phyloP scores from a whole-genome alignment of 2,797 vertebrate genomes.

The Cuniculus paca region DNA sequence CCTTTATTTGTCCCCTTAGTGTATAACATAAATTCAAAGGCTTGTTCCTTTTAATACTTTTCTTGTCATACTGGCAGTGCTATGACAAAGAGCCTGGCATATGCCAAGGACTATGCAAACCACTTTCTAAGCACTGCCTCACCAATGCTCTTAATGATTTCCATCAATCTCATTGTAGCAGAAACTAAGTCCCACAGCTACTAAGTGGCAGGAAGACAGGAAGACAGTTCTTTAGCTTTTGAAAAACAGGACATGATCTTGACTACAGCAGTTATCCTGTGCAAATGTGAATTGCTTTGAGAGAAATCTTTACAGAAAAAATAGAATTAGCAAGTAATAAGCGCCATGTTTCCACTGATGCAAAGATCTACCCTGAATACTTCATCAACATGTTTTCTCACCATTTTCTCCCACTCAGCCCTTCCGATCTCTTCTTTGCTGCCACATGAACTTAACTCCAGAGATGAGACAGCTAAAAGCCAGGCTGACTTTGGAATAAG shows the following conservation, averaged over 20 bases:
- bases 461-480: neutral
- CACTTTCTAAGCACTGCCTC: neutral
- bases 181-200: neutral
- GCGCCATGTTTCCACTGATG: neutral
- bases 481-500: neutral
- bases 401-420: neutral
- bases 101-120: neutral
- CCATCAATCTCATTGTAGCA: neutral
- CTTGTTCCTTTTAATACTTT: neutral
- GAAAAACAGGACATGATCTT: neutral
- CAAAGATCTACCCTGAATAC: neutral
- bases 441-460: neutral
- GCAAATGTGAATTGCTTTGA: neutral
- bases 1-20: neutral
- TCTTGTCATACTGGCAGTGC: neutral
- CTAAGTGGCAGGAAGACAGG: neutral
- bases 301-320: neutral
- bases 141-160: neutral
- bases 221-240: neutral
- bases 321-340: neutral
- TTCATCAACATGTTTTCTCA: neutral
- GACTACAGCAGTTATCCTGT: neutral
- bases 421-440: neutral
- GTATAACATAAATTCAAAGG: neutral
- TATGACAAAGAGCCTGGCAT: neutral